These are phyloP conservation scores for Pseudococcus viburni DNA, from an alignment of 2,888 invertebrate species.

Conservation along the genomic window DNA sequence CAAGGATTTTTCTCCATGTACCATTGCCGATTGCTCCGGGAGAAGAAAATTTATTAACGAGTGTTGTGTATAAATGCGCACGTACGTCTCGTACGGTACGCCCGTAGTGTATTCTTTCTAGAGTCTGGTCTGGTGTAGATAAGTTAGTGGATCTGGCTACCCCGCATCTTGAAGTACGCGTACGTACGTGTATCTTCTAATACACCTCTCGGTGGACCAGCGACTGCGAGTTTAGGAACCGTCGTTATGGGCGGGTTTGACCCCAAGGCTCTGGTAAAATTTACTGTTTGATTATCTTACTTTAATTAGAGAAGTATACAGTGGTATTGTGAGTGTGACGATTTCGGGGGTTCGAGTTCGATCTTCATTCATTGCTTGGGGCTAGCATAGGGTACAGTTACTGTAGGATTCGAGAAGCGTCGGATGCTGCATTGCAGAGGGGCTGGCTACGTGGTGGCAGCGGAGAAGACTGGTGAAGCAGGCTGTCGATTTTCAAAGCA, in stretches of 20 bases:
- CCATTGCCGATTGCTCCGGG: background rate
- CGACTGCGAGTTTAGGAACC: constrained; percentile 18
- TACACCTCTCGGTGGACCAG: background rate
- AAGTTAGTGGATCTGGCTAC: constrained; percentile 1
- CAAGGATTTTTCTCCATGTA: constrained; percentile 44
- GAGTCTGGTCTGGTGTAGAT: constrained; percentile 22
- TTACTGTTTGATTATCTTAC: constrained; percentile 42
- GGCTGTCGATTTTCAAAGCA: background rate
- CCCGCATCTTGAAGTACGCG: background rate
- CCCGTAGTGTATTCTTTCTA: background rate
- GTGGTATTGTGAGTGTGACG: constrained; percentile 4
- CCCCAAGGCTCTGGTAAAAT: constrained; percentile 23
- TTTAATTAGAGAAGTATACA: constrained; percentile 25
- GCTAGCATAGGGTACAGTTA: background rate
- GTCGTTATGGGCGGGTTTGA: constrained; percentile 30
- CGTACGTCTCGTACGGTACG: background rate
- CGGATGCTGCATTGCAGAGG: background rate
- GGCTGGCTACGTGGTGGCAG: background rate
- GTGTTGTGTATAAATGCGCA: constrained; percentile 7
- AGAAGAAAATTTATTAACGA: constrained; percentile 43
- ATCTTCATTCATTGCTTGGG: background rate
- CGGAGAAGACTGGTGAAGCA: background rate
- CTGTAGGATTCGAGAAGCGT: background rate
- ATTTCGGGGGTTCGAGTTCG: constrained; percentile 41
- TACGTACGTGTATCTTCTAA: background rate